A percentile compares a stretch with the other conserved stretches of the same genome.
Evolutionary conservation across 2,797 vertebrate genomes (phyloP).

Genomic region (Tokudaia muenninki): DNA sequence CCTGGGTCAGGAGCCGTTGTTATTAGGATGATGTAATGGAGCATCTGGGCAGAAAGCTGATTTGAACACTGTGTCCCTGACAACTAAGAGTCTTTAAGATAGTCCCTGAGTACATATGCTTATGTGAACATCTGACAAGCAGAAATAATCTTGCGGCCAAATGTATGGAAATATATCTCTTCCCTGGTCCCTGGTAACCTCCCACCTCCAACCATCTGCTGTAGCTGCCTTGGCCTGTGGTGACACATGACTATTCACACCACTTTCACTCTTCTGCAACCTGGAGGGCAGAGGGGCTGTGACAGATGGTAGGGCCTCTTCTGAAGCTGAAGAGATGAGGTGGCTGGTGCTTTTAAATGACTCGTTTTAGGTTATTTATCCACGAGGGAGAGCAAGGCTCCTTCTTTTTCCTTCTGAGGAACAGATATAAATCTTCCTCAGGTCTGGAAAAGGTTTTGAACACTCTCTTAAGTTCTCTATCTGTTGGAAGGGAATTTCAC

Average conservation of each 20-base stretch:
- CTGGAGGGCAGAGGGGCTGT: slow-evolving; percentile 9
- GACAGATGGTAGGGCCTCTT: background rate
- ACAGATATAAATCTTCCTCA: slow-evolving; percentile 15
- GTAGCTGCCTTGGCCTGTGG: background rate
- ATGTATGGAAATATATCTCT: slow-evolving; percentile 40
- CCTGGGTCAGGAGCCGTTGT: slow-evolving; percentile 47
- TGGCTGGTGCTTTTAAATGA: background rate
- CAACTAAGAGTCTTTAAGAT: slow-evolving; percentile 25
- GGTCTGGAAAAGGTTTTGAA: background rate
- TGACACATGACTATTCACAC: background rate
- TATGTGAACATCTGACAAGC: slow-evolving; percentile 28
- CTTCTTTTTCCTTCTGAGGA: background rate
- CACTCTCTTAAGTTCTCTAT: slow-evolving; percentile 27
- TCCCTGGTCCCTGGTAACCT: slow-evolving; percentile 27
- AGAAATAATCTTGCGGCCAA: slow-evolving; percentile 29
- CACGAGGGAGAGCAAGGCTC: background rate
- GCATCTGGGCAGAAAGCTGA: slow-evolving; percentile 14
- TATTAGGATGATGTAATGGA: slow-evolving; percentile 62
- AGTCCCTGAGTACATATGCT: slow-evolving; percentile 48
- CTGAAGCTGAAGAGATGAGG: slow-evolving; percentile 25
- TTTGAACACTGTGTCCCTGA: slow-evolving; percentile 9
- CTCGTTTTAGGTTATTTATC: slow-evolving; percentile 49
- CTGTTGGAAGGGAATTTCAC: slow-evolving; percentile 46
- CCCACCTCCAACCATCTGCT: background rate
- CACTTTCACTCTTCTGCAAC: background rate